A percentile compares a stretch with the other conserved stretches of the same genome.
phyloP scores from a whole-genome alignment of 2,888 invertebrate species.

The Ligdia adustata region DNA sequence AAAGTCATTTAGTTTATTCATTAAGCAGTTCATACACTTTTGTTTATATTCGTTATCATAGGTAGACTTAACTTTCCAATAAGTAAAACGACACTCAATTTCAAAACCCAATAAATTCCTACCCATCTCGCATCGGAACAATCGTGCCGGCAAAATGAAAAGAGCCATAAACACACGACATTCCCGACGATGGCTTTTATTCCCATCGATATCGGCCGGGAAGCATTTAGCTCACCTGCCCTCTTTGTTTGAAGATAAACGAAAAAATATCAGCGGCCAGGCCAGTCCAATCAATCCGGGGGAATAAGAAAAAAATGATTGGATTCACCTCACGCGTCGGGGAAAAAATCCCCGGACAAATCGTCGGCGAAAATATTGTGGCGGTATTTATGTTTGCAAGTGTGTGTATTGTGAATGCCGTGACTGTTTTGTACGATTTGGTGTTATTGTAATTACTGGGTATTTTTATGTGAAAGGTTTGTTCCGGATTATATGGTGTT shows the following conservation, averaged over 20 bases:
- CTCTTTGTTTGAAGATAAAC: slow-evolving; percentile 65
- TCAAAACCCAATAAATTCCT: not conserved
- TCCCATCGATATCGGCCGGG: slow-evolving; percentile 30
- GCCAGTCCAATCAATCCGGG: slow-evolving; percentile 73
- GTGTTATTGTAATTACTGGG: slow-evolving; percentile 41
- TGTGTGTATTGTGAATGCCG: slow-evolving; percentile 47
- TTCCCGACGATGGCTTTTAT: slow-evolving; percentile 44
- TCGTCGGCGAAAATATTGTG: slow-evolving; percentile 52
- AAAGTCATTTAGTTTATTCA: too few relatives aligned
- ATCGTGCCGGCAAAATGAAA: slow-evolving; percentile 36
- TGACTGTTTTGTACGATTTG: slow-evolving; percentile 45
- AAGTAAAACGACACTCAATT: not conserved
- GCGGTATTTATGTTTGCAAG: slow-evolving; percentile 58
- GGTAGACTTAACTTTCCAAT: too few relatives aligned
- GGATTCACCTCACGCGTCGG: slow-evolving; percentile 73
- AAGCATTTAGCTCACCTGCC: slow-evolving; percentile 67
- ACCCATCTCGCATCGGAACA: slow-evolving; percentile 13
- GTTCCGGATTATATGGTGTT: slow-evolving; percentile 5
- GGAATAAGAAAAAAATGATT: slow-evolving; percentile 73
- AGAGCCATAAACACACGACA: slow-evolving; percentile 39
- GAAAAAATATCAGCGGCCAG: slow-evolving; percentile 62
- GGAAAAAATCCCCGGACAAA: slow-evolving; percentile 32
- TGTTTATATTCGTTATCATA: too few relatives aligned
- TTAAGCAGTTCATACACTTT: too few relatives aligned
- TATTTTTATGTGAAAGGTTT: slow-evolving; percentile 20